These are phyloP conservation scores for Blastobasis lacticolella DNA, from an alignment of 2,888 invertebrate species.

Conservation along the genomic window DNA sequence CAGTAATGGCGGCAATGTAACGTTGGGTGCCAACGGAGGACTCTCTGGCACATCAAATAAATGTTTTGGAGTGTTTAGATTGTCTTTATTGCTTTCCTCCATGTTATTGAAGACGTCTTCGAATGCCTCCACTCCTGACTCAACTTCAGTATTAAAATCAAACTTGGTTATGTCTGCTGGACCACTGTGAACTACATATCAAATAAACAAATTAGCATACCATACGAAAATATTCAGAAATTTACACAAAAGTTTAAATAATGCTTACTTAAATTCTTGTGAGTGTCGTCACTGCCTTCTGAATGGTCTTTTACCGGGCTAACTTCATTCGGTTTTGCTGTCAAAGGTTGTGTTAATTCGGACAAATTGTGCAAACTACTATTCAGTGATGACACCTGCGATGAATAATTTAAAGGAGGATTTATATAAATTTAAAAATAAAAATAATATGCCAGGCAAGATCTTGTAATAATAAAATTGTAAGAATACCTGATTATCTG, in stretches of 20 bases:
- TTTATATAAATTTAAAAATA: no score
- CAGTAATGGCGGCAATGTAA: conserved; percentile 34
- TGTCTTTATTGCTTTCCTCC: no score
- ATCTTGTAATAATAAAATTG: background rate
- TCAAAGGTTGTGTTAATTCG: conserved; percentile 61
- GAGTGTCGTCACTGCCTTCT: conserved; percentile 64
- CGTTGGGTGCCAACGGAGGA: conserved; percentile 26
- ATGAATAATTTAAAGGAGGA: background rate
- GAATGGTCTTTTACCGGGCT: conserved; percentile 43
- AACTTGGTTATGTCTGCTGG: conserved; percentile 39
- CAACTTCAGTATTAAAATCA: conserved; percentile 53
- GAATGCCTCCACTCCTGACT: conserved; percentile 67
- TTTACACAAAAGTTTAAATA: background rate
- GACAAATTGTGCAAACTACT: conserved; percentile 70
- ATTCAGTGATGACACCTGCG: conserved; percentile 64
- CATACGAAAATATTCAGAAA: background rate
- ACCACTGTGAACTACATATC: conserved; percentile 35
- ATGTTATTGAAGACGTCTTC: conserved; percentile 36
- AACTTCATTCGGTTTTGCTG: conserved; percentile 55
- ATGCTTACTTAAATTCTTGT: conserved; percentile 56
- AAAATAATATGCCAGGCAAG: no score
- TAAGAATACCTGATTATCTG: conserved; percentile 59
- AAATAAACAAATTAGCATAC: background rate
- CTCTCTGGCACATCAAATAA: conserved; percentile 6
- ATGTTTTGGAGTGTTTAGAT: no score